Percentiles rank a stretch among this genome's conserved stretches.
Evolutionary conservation across 2,888 invertebrate species (phyloP).

Genomic region (Theristus sp.): DNA sequence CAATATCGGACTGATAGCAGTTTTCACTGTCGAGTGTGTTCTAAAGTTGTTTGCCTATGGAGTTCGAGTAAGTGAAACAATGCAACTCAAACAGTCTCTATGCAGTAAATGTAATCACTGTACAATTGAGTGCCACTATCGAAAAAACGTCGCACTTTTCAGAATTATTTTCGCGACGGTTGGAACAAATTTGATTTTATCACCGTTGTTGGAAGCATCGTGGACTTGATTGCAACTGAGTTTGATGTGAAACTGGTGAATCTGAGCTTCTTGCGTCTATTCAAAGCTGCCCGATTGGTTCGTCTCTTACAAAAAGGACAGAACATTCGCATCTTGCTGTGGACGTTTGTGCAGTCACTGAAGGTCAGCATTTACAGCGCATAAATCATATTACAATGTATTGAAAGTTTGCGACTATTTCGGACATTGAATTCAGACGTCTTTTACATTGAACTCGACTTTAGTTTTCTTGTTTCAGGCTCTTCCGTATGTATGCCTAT

Average conservation of each 20-base stretch:
- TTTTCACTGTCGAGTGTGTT: constrained; percentile 1
- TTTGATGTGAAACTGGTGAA: constrained; percentile 67
- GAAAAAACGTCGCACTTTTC: too few species aligned
- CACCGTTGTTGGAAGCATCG: constrained; percentile 78
- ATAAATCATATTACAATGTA: neutral
- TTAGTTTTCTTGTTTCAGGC: constrained; percentile 47
- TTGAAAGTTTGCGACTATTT: too few species aligned
- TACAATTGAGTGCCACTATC: neutral
- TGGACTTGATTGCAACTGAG: constrained; percentile 72
- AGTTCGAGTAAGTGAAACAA: neutral
- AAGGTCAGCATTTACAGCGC: constrained; percentile 52
- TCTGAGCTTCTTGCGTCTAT: constrained; percentile 88
- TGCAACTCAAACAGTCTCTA: too few species aligned
- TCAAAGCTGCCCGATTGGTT: constrained; percentile 92
- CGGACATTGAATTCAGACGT: too few species aligned
- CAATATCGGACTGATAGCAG: neutral
- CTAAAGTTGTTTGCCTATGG: neutral
- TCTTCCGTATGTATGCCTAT: constrained; percentile 80
- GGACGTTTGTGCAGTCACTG: constrained; percentile 99
- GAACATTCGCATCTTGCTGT: constrained; percentile 89
- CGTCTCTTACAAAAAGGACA: constrained; percentile 95
- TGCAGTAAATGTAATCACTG: neutral
- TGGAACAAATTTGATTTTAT: constrained; percentile 93
- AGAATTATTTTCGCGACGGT: constrained; percentile 92
- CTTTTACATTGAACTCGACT: neutral